These are phyloP conservation scores for Acromyrmex heyeri DNA, from an alignment of 1,140 invertebrate genomes.

Conservation along the genomic window DNA sequence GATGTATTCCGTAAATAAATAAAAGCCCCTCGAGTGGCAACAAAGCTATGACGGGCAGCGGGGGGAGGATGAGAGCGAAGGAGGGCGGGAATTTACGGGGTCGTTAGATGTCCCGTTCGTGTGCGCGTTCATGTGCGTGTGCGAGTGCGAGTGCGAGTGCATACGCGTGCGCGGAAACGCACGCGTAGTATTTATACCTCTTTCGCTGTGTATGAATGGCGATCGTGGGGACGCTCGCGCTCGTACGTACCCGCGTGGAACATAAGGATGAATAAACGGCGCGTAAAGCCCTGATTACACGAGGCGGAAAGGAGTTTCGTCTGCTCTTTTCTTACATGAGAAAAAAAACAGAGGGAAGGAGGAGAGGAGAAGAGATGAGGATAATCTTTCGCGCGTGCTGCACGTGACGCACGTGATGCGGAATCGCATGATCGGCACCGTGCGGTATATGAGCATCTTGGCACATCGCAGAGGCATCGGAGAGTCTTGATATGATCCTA, in stretches of 20 bases:
- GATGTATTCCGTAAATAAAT: conserved; percentile 83
- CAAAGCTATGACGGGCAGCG: conserved; percentile 27
- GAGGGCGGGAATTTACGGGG: conserved; percentile 60
- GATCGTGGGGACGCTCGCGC: conserved; percentile 71
- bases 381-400: conserved; percentile 15
- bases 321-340: conserved; percentile 17
- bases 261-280: conserved; percentile 76
- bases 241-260: conserved; percentile 69
- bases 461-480: background rate
- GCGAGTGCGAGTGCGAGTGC: conserved; percentile 20
- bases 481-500: background rate
- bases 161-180: conserved; percentile 45
- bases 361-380: background rate
- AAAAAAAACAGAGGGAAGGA: background rate
- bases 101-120: conserved; percentile 58
- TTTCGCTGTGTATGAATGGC: conserved; percentile 80
- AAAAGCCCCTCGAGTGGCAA: conserved; percentile 72
- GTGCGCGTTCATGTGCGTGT: background rate
- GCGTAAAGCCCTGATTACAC: conserved; percentile 75
- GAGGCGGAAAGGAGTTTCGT: conserved; percentile 48
- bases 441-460: background rate
- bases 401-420: conserved; percentile 46
- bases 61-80: background rate
- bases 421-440: conserved; percentile 1
- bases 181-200: conserved; percentile 75